Evolutionary conservation across 2,797 vertebrate genomes (phyloP), one percentile per base, ranked within the genome.

Genomic region (Tragopan temminckii): DNA sequence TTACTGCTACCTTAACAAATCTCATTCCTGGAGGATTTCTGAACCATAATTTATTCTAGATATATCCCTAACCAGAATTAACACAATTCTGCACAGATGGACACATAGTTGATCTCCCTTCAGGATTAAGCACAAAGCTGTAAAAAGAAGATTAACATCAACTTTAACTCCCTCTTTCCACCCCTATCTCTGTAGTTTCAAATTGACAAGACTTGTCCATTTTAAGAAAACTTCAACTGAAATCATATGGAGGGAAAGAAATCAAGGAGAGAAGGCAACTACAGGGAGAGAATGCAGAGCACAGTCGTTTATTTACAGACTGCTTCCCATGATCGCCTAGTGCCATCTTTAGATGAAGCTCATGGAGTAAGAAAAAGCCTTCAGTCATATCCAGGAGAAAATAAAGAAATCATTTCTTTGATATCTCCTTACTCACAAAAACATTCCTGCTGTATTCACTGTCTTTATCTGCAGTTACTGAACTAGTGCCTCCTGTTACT

Each of bases 341-440:
- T 94, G 92, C 89, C 81, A 88, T 75, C 82, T 95, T 77, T 91
- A 80, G 69, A 59, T 94, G 82, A 78, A 90, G 71, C 23, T 87
- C 71, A 77, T 27, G 50, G 71, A 72, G 79, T 35, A 62, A 11
- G 27, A 90, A 93, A 70, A 86, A 75, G 8, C 43, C 70, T 75
- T 19, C 50, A 84, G 5, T 13, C 55, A 69, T 57, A 90, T 94
- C 88, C 77, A 57, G 57, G 27, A 90, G 36, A 80, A 66, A 89
- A 83, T 38, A 7, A 78, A 80, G 31, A 33, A 67, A 75, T 69
- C 24, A 59, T 76, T 58, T 88, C 36, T 52, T 83, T 74, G 48
- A 33, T 55, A 36, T 52, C 2, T 4, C 48, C 35, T n/a, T 50
- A 17, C 67, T 81, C 63, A 33, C 63, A 46, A 43, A 74, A 9